Percentiles rank a stretch among this genome's conserved stretches.
These are phyloP conservation scores for Plotosus lineatus DNA, from an alignment of 2,113 vertebrate genomes.

Conservation along the genomic window DNA sequence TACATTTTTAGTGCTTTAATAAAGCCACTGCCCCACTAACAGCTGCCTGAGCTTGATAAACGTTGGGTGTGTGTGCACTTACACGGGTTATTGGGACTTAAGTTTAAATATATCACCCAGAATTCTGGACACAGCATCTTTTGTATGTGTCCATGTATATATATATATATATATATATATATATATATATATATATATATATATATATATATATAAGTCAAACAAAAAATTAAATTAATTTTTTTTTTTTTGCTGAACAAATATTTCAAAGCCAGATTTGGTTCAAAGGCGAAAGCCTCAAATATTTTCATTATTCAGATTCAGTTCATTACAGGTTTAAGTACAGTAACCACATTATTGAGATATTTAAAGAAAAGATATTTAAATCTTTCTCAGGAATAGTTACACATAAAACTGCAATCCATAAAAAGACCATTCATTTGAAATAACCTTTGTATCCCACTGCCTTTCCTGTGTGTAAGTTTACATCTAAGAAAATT, in stretches of 20 bases:
- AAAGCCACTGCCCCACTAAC: constrained; percentile 72
- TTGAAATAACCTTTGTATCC: background rate
- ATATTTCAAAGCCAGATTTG: background rate
- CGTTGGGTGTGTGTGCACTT: constrained; percentile 64
- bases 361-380: no score
- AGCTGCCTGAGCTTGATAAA: constrained; percentile 64
- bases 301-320: background rate
- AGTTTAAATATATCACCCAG: constrained; percentile 26
- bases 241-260: background rate
- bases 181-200: background rate
- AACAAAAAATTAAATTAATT: no score
- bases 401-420: background rate
- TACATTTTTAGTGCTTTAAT: constrained; percentile 71
- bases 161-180: background rate
- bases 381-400: background rate
- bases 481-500: background rate
- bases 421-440: background rate
- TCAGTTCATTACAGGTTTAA: background rate
- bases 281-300: background rate
- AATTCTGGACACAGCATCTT: background rate
- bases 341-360: background rate
- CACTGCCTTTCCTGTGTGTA: background rate
- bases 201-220: background rate
- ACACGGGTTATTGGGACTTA: constrained; percentile 43
- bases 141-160: background rate